Base-by-base conservation (phyloP, 2,797 vertebrate species). In the Pseudochirops cupreus region DNA sequence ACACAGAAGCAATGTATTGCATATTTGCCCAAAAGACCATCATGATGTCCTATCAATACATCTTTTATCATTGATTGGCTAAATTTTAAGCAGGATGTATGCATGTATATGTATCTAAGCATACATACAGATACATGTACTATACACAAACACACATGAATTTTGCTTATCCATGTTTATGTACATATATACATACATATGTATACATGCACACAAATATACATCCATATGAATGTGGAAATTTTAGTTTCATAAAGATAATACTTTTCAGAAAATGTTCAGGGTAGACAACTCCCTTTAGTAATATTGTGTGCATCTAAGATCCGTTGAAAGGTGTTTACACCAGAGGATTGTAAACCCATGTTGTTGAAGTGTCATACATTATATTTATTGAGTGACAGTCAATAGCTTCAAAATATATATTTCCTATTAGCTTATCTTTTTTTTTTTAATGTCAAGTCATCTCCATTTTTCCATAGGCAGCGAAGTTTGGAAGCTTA, bases 321-420 rank as follows among this genome's bases (percentile, higher is more conserved):
- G 62, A 56, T 24, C 57, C 90, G 91, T 26, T 82, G 39, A 46
- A 46, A 18, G 39, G 7, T 82, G 21, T 46, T 46, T 39, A 82
- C n/a, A 28, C 24, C 14, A 92, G 14, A 58, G 56, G 94, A 62
- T 91, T 92, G 91, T 95, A 95, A 62, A 87, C 52, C 56, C 89
- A 59, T n/a, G 67, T 24, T 82, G 39, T 1, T 50, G 74, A 92
- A 16, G 57, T 90, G 91, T 13, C 62, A 10, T 13, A 93, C 29
- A 2, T 93, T 94, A 92, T 96, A 59, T 94, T 97, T 93, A 91
- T 3, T 91, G 46, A 91, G 2, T 92, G 57, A 3, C 56, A 95
- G 12, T 5, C 4, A 95, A 94, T 13, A 93, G 93, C 82, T 94
- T 59, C 91, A 92, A 90, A 90, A 91, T 53, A 5, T 18, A 94